Conservation (phyloP, 1,140 invertebrate species). For the Archivesica marissinica region DNA sequence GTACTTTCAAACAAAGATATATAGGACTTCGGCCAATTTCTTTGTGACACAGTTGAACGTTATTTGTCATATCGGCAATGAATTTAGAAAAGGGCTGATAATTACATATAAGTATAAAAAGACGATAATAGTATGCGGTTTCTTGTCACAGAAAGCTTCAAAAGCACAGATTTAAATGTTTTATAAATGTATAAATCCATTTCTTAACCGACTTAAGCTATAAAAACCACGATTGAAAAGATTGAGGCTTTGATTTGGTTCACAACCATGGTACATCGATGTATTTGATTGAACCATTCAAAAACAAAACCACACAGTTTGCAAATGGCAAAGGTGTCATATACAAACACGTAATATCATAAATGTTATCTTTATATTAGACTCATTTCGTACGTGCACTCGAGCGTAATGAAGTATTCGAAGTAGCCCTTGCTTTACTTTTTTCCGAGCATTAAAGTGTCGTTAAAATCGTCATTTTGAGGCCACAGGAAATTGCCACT, state of each 20-base stretch:
- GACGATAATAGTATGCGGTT: constrained; percentile 16
- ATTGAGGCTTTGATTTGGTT: background rate
- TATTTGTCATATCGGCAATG: background rate
- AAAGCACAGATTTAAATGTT: constrained; percentile 3
- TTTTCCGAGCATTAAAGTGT: background rate
- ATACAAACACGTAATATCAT: background rate
- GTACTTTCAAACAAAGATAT: background rate
- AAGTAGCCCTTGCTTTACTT: background rate
- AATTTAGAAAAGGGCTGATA: background rate
- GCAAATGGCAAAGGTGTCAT: background rate
- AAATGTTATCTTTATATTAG: background rate
- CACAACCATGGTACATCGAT: background rate
- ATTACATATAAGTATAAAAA: background rate
- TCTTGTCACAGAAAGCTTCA: constrained; percentile 11
- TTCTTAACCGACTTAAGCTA: background rate
- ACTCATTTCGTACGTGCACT: background rate
- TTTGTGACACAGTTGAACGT: background rate
- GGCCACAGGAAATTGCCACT: constrained; percentile 31
- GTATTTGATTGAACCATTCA: constrained; percentile 6
- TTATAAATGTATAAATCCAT: constrained; percentile 18
- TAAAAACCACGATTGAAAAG: background rate
- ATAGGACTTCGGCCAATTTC: constrained; percentile 16
- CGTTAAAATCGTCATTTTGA: constrained; percentile 5
- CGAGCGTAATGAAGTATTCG: background rate
- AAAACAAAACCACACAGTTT: constrained; percentile 1